Evolutionary conservation across 2,797 vertebrate genomes (phyloP).

Genomic region (Acanthurus tractus): DNA sequence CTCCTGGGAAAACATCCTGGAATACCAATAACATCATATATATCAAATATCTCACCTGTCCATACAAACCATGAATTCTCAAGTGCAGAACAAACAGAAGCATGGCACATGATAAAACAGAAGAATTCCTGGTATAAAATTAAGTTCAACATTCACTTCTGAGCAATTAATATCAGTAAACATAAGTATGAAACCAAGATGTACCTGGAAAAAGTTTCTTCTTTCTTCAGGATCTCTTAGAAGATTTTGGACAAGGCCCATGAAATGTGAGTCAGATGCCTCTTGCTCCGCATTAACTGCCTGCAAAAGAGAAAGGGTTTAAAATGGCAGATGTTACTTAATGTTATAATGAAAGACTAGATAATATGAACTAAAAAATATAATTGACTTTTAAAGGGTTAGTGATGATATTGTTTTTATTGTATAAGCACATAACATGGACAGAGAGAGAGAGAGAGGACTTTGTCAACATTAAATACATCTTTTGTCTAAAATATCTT

Average conservation of each 20-base stretch:
- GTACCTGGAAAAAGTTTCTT: constrained; percentile 77
- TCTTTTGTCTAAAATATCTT: no score
- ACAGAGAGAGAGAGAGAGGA: no score
- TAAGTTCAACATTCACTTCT: neutral
- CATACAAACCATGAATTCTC: neutral
- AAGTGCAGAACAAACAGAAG: neutral
- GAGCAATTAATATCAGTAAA: neutral
- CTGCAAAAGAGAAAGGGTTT: constrained; percentile 35
- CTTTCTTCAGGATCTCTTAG: constrained; percentile 76
- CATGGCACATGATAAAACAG: neutral
- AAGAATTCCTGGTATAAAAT: no score
- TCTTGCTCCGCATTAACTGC: constrained; percentile 67
- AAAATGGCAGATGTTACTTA: neutral
- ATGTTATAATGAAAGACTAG: no score
- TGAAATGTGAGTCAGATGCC: constrained; percentile 81
- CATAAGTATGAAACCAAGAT: neutral
- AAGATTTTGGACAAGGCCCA: constrained; percentile 80
- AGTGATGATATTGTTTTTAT: no score
- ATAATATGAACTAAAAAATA: no score
- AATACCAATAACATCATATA: constrained; percentile 13
- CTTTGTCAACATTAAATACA: no score
- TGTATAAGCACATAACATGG: no score
- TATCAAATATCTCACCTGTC: neutral
- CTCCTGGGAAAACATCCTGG: constrained; percentile 85
- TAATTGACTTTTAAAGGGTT: no score